phyloP scores from a whole-genome alignment of 64 coral and sea anemone species.

The Astreopora myriophthalma region DNA sequence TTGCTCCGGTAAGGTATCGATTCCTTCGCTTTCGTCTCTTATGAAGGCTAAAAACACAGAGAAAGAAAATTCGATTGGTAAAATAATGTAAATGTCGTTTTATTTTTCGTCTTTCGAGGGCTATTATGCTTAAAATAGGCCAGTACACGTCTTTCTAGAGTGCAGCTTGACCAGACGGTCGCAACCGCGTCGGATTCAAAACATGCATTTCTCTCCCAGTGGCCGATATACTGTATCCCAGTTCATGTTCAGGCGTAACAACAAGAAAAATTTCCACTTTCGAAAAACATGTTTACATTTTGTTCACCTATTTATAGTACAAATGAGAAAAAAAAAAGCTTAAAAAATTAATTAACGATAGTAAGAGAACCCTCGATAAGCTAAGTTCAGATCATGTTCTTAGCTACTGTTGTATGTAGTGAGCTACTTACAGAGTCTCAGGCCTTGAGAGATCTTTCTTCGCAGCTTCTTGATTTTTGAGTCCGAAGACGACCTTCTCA shows the following conservation, averaged over 20 bases:
- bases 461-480: conserved; percentile 80
- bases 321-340: background rate
- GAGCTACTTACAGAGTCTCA: conserved; percentile 75
- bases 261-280: background rate
- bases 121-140: background rate
- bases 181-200: background rate
- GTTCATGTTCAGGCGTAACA: background rate
- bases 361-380: no score
- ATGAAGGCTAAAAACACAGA: background rate
- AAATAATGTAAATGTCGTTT: background rate
- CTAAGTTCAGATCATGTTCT: no score
- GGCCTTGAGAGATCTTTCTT: conserved; percentile 69
- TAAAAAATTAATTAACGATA: background rate
- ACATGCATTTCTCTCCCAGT: background rate
- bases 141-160: background rate
- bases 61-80: background rate
- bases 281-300: background rate
- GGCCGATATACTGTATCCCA: background rate
- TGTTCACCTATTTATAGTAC: background rate
- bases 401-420: no score
- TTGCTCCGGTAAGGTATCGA: background rate
- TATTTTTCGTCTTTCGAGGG: background rate
- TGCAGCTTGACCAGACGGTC: background rate
- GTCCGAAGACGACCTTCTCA: conserved; percentile 45
- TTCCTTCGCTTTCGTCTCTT: background rate